phyloP scores from a whole-genome alignment of 2,797 vertebrate genomes.

The Morelia viridis region DNA sequence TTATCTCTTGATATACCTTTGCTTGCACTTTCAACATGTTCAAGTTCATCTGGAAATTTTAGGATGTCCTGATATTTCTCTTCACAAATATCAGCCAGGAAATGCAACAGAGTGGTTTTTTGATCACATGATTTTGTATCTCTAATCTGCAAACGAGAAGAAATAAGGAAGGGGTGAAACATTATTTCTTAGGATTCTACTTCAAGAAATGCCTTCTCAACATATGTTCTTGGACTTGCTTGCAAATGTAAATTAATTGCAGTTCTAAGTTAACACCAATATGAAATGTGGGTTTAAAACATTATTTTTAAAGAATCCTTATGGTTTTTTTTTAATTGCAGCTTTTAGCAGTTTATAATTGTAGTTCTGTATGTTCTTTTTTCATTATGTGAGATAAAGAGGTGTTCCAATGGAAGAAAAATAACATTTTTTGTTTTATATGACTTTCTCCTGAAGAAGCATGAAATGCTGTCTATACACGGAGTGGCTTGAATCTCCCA shows the following conservation, averaged over 20 bases:
- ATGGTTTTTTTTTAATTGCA: background rate
- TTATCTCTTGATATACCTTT: conserved; percentile 80
- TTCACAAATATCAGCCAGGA: conserved; percentile 91
- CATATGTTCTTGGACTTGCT: background rate
- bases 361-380: background rate
- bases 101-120: conserved; percentile 90
- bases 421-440: background rate
- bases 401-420: background rate
- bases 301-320: background rate
- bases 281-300: background rate
- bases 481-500: background rate
- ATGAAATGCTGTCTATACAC: background rate
- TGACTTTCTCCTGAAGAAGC: background rate
- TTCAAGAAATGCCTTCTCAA: background rate
- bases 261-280: background rate
- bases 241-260: background rate
- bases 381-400: background rate
- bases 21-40: conserved; percentile 91
- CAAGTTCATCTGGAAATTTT: conserved; percentile 92
- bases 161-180: background rate
- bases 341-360: background rate
- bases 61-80: conserved; percentile 83
- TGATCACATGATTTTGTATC: conserved; percentile 95
- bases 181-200: fast-evolving
- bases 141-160: conserved; percentile 80